Percentiles rank a stretch among this genome's conserved stretches.
Conservation (phyloP, 2,797 vertebrate genomes). For the Labroides dimidiatus region DNA sequence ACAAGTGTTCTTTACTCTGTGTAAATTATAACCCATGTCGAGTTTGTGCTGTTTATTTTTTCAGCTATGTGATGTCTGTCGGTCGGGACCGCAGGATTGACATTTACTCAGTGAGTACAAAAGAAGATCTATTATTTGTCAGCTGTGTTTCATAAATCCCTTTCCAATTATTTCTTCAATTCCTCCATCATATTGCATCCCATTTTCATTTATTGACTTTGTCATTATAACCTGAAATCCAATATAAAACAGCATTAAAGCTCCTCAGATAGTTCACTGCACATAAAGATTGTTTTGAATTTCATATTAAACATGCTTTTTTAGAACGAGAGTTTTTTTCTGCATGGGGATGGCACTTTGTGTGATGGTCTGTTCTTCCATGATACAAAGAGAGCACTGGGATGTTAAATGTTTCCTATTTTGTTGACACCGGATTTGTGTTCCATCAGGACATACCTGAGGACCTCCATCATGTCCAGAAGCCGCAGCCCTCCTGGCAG, state of each 20-base stretch:
- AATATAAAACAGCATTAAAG: slow-evolving; percentile 16
- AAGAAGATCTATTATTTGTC: slow-evolving; percentile 49
- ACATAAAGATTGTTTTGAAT: slow-evolving; percentile 20
- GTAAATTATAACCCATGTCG: slow-evolving; percentile 29
- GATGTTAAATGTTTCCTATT: slow-evolving; percentile 16
- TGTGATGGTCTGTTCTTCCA: slow-evolving; percentile 8
- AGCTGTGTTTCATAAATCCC: slow-evolving; percentile 56
- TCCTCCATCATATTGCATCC: slow-evolving; percentile 33
- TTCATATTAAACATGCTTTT: slow-evolving; percentile 29
- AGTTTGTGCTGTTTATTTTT: slow-evolving; percentile 51
- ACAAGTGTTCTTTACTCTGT: slow-evolving; percentile 12
- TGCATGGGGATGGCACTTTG: not conserved
- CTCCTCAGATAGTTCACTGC: slow-evolving; percentile 2
- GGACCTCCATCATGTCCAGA: slow-evolving; percentile 76
- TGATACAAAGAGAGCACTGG: not conserved
- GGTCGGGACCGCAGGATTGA: slow-evolving; percentile 85
- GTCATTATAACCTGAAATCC: slow-evolving; percentile 52
- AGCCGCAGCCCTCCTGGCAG: slow-evolving; percentile 77
- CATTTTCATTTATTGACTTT: slow-evolving; percentile 64
- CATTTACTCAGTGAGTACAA: slow-evolving; percentile 83
- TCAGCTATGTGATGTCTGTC: slow-evolving; percentile 83
- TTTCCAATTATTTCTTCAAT: slow-evolving; percentile 53
- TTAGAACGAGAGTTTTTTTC: not conserved
- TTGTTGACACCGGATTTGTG: slow-evolving; percentile 23
- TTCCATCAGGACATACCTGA: slow-evolving; percentile 73